Percentiles rank a stretch among this genome's conserved stretches.
Conservation (phyloP, 2,113 vertebrate genomes). For the Siniperca knerii region DNA sequence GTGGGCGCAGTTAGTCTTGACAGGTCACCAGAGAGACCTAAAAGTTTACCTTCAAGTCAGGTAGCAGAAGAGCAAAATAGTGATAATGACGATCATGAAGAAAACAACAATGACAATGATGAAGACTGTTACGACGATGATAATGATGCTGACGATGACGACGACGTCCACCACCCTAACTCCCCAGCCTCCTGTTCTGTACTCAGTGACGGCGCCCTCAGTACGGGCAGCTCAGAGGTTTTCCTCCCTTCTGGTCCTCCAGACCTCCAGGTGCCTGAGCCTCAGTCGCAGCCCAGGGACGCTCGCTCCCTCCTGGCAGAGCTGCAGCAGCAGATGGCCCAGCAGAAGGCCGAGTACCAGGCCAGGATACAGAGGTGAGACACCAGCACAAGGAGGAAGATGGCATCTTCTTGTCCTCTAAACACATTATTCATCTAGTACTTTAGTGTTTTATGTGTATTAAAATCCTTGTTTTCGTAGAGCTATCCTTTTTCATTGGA, state of each 20-base stretch:
- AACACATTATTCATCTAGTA: neutral
- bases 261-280: constrained; percentile 56
- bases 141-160: constrained; percentile 8
- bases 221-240: constrained; percentile 85
- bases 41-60: constrained; percentile 43
- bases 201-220: constrained; percentile 70
- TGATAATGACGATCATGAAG: neutral
- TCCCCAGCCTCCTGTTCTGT: constrained; percentile 76
- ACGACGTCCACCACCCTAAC: constrained; percentile 50
- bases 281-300: constrained; percentile 30
- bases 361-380: constrained; percentile 84
- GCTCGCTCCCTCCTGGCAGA: constrained; percentile 61
- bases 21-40: constrained; percentile 35
- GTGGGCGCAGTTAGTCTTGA: neutral
- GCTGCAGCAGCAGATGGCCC: constrained; percentile 81
- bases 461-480: too few relatives aligned
- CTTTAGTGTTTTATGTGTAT: too few relatives aligned
- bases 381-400: neutral
- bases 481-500: too few relatives aligned
- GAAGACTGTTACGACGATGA: neutral
- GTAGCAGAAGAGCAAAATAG: constrained; percentile 31
- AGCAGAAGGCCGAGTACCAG: constrained; percentile 82
- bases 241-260: constrained; percentile 81
- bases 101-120: neutral
- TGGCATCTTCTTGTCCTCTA: neutral